phyloP scores from a whole-genome alignment of 2,113 vertebrate species.

The Haemorhous mexicanus region DNA sequence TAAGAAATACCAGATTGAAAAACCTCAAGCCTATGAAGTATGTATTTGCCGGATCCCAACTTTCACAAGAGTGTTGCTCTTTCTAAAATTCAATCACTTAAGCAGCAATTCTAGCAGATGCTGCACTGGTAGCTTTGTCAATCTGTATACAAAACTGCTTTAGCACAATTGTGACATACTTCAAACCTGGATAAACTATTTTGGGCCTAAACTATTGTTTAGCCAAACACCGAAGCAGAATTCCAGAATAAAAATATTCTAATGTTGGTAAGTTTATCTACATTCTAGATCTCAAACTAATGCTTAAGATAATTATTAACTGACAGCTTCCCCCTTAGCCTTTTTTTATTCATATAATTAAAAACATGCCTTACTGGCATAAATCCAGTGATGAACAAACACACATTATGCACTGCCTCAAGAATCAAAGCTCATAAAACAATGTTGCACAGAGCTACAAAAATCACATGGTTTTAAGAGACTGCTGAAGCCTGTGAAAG shows the following conservation, averaged over 20 bases:
- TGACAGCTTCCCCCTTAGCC: constrained; percentile 34
- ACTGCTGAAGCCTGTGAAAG: constrained; percentile 3
- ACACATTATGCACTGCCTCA: constrained; percentile 53
- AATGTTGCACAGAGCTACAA: constrained; percentile 36
- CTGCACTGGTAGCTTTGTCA: background rate
- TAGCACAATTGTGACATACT: background rate
- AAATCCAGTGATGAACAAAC: constrained; percentile 56
- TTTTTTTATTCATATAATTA: constrained; percentile 59
- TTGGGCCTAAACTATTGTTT: background rate
- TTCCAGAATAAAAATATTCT: constrained; percentile 38
- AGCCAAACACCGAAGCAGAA: background rate
- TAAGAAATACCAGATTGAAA: background rate
- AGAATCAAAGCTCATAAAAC: constrained; percentile 57
- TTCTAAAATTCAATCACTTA: background rate
- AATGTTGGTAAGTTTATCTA: constrained; percentile 25
- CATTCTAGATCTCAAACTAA: constrained; percentile 43
- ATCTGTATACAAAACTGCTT: background rate
- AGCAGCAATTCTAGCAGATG: background rate
- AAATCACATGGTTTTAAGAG: constrained; percentile 35
- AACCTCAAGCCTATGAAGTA: background rate
- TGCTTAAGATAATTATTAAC: constrained; percentile 65
- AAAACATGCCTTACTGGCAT: constrained; percentile 59
- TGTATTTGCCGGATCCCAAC: background rate
- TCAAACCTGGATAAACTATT: constrained; percentile 1
- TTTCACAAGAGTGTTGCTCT: background rate